Conservation (phyloP, 2,113 vertebrate species). For the Corythornis cristatus region DNA sequence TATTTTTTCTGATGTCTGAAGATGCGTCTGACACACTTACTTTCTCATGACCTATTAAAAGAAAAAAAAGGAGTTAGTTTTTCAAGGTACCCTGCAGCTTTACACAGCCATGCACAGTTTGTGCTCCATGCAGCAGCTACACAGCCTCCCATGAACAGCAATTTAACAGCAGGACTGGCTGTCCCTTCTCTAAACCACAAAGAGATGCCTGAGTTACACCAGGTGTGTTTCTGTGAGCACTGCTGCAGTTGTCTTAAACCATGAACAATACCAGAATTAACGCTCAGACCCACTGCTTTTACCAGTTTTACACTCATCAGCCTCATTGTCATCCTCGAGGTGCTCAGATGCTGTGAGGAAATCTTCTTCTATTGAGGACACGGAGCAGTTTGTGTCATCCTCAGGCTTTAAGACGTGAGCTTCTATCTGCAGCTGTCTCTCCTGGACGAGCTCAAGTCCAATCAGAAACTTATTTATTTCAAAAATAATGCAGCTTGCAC, state of each 20-base stretch:
- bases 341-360: conserved; percentile 95
- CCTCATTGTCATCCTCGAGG: conserved; percentile 91
- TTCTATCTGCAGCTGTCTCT: conserved; percentile 79
- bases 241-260: background rate
- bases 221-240: background rate
- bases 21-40: conserved; percentile 42
- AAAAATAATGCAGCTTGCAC: conserved; percentile 85
- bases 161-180: background rate
- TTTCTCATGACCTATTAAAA: conserved; percentile 71
- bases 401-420: conserved; percentile 78
- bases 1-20: conserved; percentile 73
- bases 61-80: conserved; percentile 4
- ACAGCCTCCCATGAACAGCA: background rate
- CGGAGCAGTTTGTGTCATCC: conserved; percentile 93
- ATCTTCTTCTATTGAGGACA: conserved; percentile 96
- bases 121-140: background rate
- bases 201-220: background rate
- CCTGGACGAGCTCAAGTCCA: conserved; percentile 89
- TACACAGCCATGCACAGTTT: background rate
- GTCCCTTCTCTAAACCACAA: background rate
- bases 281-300: conserved; percentile 5
- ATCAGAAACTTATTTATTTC: conserved; percentile 97
- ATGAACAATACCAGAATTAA: background rate
- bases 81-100: background rate
- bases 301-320: conserved; percentile 86